A percentile compares a stretch with the other conserved stretches of the same genome.
These are phyloP conservation scores for Anseranas semipalmata DNA, from an alignment of 2,113 vertebrate species.

Conservation along the genomic window DNA sequence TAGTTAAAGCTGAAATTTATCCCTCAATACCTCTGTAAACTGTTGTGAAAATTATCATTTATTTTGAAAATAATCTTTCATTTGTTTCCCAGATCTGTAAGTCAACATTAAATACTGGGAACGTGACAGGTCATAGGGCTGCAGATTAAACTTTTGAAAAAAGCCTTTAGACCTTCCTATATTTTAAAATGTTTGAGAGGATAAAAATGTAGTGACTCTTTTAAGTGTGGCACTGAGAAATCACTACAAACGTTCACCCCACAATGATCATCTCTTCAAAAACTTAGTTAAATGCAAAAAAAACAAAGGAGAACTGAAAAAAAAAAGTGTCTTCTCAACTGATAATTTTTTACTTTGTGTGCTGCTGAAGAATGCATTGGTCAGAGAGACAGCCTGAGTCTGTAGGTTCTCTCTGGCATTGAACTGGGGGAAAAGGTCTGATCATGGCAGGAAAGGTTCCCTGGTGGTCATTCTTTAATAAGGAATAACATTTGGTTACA, in stretches of 20 bases:
- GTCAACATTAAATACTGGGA: not conserved
- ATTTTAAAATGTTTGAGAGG: not conserved
- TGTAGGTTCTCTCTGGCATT: not conserved
- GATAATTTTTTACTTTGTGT: not conserved
- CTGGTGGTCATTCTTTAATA: not conserved
- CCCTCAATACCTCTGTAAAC: not conserved
- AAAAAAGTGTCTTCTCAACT: not conserved
- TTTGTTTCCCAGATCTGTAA: slow-evolving; percentile 18
- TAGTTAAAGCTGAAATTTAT: not conserved
- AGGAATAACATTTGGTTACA: not conserved
- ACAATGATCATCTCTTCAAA: not conserved
- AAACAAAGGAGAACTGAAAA: not conserved
- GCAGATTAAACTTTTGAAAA: not conserved
- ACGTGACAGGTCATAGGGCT: not conserved
- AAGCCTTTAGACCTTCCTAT: not conserved
- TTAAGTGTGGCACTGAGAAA: not conserved
- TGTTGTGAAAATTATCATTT: not conserved
- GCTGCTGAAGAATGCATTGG: not conserved
- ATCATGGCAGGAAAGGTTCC: not conserved
- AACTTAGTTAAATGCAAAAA: not conserved
- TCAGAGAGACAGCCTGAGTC: not conserved
- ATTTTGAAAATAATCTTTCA: not conserved
- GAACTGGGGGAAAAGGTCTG: not conserved
- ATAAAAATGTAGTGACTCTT: not conserved
- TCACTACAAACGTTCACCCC: not conserved